Conservation (phyloP, 2,797 vertebrate species). For the Squalus acanthias region DNA sequence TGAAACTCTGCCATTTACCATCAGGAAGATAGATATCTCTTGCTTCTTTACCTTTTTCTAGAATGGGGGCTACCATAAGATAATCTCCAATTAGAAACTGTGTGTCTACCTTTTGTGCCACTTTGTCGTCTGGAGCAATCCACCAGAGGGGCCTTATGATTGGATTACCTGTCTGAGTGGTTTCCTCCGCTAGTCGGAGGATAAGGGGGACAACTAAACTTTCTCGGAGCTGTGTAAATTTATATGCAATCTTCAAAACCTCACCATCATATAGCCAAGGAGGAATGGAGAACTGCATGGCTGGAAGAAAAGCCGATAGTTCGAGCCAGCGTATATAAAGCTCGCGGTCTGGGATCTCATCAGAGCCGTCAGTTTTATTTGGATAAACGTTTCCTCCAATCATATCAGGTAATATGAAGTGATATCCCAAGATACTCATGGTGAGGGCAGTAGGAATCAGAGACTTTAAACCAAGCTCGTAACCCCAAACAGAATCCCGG, state of each 20-base stretch:
- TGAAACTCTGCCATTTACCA: conserved; percentile 87
- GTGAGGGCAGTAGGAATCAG: conserved; percentile 86
- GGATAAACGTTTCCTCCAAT: conserved; percentile 78
- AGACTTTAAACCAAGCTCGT: conserved; percentile 87
- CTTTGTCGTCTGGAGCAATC: conserved; percentile 82
- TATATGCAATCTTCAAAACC: conserved; percentile 82
- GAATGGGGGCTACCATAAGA: conserved; percentile 87
- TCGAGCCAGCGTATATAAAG: conserved; percentile 96
- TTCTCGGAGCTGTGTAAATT: conserved; percentile 78
- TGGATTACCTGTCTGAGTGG: conserved; percentile 80
- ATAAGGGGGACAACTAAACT: conserved; percentile 82
- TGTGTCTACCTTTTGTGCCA: conserved; percentile 81
- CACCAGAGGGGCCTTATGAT: conserved; percentile 97
- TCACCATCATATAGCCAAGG: conserved; percentile 87
- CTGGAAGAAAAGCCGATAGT: conserved; percentile 90
- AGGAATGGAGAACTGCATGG: conserved; percentile 93
- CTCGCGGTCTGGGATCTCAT: conserved; percentile 75
- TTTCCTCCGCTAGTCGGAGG: conserved; percentile 80
- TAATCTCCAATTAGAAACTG: conserved; percentile 96
- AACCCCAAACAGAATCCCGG: conserved; percentile 90
- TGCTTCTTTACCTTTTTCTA: conserved; percentile 87
- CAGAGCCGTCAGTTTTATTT: conserved; percentile 59
- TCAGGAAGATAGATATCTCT: conserved; percentile 88
- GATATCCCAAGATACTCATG: conserved; percentile 80
- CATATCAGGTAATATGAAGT: conserved; percentile 81